A percentile compares a stretch with the other conserved stretches of the same genome.
phyloP scores from a whole-genome alignment of 2,888 invertebrate species.

The Trilocha varians region DNA sequence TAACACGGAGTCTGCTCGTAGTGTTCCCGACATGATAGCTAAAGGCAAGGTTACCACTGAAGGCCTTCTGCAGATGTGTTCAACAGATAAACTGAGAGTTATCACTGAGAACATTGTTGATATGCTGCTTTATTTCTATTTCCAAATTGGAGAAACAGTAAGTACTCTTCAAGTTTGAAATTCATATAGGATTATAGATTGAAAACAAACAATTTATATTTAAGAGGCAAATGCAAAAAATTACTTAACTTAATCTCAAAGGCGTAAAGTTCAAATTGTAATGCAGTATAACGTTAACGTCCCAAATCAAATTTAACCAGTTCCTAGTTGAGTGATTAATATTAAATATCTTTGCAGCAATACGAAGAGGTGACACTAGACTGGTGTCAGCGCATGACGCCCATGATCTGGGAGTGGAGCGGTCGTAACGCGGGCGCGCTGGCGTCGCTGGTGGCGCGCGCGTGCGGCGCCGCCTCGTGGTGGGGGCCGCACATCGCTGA shows the following conservation, averaged over 20 bases:
- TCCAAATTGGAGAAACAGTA: constrained; percentile 59
- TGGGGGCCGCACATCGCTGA: constrained; percentile 94
- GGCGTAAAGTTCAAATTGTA: too few relatives aligned
- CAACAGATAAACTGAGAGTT: constrained; percentile 87
- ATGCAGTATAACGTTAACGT: too few relatives aligned
- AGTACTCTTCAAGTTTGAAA: too few relatives aligned
- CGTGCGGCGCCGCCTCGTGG: constrained; percentile 84
- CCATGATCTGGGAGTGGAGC: constrained; percentile 81
- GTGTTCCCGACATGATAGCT: constrained; percentile 39
- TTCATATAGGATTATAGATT: too few relatives aligned
- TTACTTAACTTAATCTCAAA: too few relatives aligned
- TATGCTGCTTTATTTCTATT: constrained; percentile 81
- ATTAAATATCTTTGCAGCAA: constrained; percentile 33
- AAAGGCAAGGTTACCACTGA: constrained; percentile 47
- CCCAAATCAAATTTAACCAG: too few relatives aligned
- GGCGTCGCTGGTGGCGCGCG: constrained; percentile 84
- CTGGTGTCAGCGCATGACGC: constrained; percentile 51
- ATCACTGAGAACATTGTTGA: constrained; percentile 88
- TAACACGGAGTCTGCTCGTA: constrained; percentile 49
- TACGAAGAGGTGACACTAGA: constrained; percentile 31
- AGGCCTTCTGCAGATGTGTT: constrained; percentile 72
- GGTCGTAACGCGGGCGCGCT: constrained; percentile 85
- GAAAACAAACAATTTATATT: too few relatives aligned
- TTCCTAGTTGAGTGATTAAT: too few relatives aligned
- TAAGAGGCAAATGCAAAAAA: too few relatives aligned